Base-by-base conservation (phyloP, 2,888 invertebrate species). In the Margaritifera margaritifera region DNA sequence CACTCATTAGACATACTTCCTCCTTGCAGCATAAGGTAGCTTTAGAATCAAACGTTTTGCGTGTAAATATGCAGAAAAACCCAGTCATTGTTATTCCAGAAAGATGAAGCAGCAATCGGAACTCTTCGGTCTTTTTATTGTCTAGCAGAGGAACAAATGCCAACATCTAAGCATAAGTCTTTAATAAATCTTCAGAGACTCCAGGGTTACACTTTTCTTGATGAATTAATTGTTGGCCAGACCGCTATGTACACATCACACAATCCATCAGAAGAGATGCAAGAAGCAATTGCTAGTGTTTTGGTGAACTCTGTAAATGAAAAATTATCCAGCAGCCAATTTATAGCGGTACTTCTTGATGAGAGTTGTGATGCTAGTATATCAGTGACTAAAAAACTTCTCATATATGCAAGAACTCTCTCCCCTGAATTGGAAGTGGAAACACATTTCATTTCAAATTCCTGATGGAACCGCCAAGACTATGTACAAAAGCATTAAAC, bases 351-450 rank as follows among this genome's bases (percentile, higher is more conserved):
- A 54, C 24, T 68, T 18, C 19, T 58, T 2, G 63, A 68, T 68
- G 58, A 63, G 42, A 66, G 66, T 66, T 1, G 53, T 58, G 68
- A 68, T 55, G n/a, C n/a, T n/a, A n/a, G n/a, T n/a, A 68, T 68
- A 59, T 63, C 64, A 27, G 54, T 68, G 8, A 58, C 63, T 6
- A 64, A 64, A 61, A 61, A 68, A 42, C 20, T 59, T 18, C 31
- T 64, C 6, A 25, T 53, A 11, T 54, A 51, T 61, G 57, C 61
- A 2, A 56, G 55, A 64, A 55, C 60, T 27, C n/a, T 64, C 25
- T 42, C 55, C n/a, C 24, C 52, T 18, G 27, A 61, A 19, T 66
- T 69, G 62, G 66, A 69, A 31, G 22, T 66, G 11, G 59, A 66
- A 60, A 66, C 61, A 19, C n/a, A 60, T 52, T 50, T 60, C n/a